These are phyloP conservation scores for Acropternis orthonyx DNA, from an alignment of 2,797 vertebrate species.

Conservation along the genomic window DNA sequence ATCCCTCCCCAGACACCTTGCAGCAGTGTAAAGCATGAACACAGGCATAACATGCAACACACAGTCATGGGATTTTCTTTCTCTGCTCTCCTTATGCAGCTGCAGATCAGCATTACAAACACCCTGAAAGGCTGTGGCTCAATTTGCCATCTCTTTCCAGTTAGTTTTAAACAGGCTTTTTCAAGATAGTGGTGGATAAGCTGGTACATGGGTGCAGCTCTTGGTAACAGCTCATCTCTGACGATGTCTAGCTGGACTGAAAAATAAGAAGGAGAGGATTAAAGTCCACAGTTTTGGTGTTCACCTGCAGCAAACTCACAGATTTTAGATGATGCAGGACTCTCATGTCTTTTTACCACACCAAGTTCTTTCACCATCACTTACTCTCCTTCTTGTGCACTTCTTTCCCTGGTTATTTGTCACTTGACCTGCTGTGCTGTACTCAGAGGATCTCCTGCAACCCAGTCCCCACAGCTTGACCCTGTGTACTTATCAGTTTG, in stretches of 20 bases:
- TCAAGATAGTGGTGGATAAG: neutral
- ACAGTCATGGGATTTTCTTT: neutral
- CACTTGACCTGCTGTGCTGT: neutral
- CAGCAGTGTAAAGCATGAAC: neutral
- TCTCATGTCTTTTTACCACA: neutral
- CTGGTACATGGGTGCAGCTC: neutral
- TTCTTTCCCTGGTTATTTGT: accelerated
- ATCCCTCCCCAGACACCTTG: neutral
- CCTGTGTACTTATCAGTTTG: neutral
- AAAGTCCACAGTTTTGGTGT: neutral
- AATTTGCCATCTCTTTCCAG: neutral
- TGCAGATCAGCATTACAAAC: neutral
- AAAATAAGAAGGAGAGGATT: neutral
- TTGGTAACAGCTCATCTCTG: neutral
- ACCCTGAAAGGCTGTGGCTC: neutral
- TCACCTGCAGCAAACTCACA: neutral
- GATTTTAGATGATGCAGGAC: neutral
- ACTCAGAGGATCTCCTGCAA: neutral
- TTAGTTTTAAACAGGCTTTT: neutral
- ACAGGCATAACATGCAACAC: neutral
- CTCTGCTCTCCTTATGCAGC: neutral
- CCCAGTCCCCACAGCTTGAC: neutral
- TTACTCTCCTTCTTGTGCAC: accelerated
- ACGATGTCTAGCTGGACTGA: neutral
- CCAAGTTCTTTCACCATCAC: accelerated